Conservation (phyloP, 2,113 vertebrate genomes). For the Xenus cinereus region DNA sequence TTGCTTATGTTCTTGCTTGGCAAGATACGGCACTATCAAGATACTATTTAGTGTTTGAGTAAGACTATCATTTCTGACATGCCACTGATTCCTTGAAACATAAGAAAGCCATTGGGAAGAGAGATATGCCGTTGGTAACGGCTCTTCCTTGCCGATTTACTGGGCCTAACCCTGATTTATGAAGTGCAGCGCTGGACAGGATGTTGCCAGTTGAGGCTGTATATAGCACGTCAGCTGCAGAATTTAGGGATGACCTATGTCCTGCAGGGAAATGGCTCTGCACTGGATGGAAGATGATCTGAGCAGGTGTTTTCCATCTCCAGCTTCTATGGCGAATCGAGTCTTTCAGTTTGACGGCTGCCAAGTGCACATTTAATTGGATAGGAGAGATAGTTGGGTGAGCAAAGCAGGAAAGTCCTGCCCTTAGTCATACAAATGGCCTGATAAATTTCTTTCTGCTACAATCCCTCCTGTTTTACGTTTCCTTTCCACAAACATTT, state of each 20-base stretch:
- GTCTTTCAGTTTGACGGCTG: not conserved
- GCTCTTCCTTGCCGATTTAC: not conserved
- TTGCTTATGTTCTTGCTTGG: slow-evolving; percentile 52
- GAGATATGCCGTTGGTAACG: not conserved
- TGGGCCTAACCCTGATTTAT: slow-evolving; percentile 34
- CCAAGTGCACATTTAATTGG: slow-evolving; percentile 45
- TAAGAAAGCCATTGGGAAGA: not conserved
- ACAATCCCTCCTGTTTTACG: not conserved
- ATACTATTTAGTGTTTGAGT: slow-evolving; percentile 14
- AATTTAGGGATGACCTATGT: slow-evolving; percentile 42
- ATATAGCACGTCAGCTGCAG: slow-evolving; percentile 12
- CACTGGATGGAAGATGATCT: not conserved
- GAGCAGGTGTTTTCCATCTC: slow-evolving; percentile 60
- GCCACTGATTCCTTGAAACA: slow-evolving; percentile 15
- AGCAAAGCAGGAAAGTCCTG: not conserved
- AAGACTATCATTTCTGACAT: slow-evolving; percentile 35
- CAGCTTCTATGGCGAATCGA: not conserved
- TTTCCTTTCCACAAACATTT: not conserved
- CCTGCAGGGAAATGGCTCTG: not conserved
- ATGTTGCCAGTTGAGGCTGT: slow-evolving; percentile 43
- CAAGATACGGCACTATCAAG: not conserved
- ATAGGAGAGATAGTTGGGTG: not conserved
- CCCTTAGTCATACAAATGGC: not conserved
- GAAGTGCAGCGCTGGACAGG: slow-evolving; percentile 44
- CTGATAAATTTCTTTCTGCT: not conserved